A percentile compares a stretch with the other conserved stretches of the same genome.
These are phyloP conservation scores for Siniperca knerii DNA, from an alignment of 2,113 vertebrate species.

Conservation along the genomic window DNA sequence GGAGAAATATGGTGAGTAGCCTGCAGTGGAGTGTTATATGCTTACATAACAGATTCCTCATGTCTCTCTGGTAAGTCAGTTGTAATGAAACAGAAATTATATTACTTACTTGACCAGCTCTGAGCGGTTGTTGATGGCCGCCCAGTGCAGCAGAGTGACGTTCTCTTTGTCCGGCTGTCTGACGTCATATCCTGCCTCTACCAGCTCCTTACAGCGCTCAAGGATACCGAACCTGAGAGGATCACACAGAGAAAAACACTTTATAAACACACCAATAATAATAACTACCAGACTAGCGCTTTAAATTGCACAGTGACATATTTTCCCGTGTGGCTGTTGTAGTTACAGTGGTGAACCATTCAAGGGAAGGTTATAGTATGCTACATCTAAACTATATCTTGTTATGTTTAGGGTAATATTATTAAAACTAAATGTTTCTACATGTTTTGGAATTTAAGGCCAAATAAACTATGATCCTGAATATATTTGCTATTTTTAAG, in stretches of 20 bases:
- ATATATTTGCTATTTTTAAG: background rate
- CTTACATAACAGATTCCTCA: background rate
- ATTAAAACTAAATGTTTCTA: too few species aligned
- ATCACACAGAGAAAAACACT: background rate
- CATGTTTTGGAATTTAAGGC: too few species aligned
- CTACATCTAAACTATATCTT: too few species aligned
- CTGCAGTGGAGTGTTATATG: background rate
- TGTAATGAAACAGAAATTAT: background rate
- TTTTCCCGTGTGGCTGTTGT: too few species aligned
- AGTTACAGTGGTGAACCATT: too few species aligned
- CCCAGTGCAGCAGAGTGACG: conserved; percentile 97
- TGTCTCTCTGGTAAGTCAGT: background rate
- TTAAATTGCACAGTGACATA: too few species aligned
- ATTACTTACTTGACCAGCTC: conserved; percentile 93
- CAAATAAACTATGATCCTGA: background rate
- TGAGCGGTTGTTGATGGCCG: conserved; percentile 95
- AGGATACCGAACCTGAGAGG: conserved; percentile 90
- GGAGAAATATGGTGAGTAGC: background rate
- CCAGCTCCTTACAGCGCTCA: conserved; percentile 94
- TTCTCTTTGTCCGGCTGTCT: conserved; percentile 96
- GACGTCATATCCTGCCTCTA: conserved; percentile 96
- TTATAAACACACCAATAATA: background rate
- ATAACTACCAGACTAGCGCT: background rate
- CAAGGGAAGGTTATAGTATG: too few species aligned
- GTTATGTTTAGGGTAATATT: too few species aligned